Conservation (phyloP, 2,888 invertebrate genomes). For the Dolichopus griseipennis region DNA sequence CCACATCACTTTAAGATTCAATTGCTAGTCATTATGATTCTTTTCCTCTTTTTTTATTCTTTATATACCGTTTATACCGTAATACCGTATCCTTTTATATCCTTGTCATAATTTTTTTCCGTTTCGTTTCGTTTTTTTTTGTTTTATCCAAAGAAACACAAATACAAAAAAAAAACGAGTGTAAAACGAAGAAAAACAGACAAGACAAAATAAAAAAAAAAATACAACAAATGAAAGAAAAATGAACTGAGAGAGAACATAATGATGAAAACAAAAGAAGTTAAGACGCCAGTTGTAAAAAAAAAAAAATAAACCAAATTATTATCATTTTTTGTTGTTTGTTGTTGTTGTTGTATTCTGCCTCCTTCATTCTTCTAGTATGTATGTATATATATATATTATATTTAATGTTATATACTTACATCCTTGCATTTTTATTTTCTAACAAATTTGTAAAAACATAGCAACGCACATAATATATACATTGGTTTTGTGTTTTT, state of each 20-base stretch:
- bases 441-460: no score
- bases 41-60: background rate
- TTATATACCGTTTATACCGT: background rate
- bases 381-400: background rate
- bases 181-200: no score
- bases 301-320: no score
- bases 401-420: no score
- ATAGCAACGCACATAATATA: background rate
- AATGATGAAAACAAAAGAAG: slow-evolving; percentile 6
- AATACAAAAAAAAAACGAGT: no score
- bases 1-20: background rate
- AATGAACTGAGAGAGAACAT: slow-evolving; percentile 4
- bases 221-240: background rate
- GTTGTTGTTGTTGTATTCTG: background rate
- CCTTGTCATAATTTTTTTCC: slow-evolving; percentile 1
- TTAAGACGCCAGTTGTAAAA: slow-evolving; percentile 6
- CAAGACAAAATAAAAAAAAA: background rate
- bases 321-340: background rate
- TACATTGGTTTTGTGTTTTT: no score
- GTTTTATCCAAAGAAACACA: no score
- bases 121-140: background rate
- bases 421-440: no score
- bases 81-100: background rate
- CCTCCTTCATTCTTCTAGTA: background rate
- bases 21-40: slow-evolving; percentile 3